Conservation (phyloP, 1,140 invertebrate genomes). For the Philopotamus ludificatus region DNA sequence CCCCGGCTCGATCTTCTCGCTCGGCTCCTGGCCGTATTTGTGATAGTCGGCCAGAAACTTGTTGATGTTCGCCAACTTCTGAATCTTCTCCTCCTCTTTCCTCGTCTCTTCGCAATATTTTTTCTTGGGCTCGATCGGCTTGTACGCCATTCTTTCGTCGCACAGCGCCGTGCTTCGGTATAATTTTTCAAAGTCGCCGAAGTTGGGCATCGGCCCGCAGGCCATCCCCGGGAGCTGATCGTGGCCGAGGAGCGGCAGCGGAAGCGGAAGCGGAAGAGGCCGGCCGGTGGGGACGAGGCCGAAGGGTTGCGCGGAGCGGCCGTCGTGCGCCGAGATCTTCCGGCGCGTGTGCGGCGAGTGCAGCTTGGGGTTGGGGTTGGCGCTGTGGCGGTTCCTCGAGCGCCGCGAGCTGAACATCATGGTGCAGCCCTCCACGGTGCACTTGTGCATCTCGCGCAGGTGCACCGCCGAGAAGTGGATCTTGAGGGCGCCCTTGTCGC, state of each 20-base stretch:
- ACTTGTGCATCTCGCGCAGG: conserved; percentile 73
- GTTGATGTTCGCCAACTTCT: conserved; percentile 48
- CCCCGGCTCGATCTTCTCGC: conserved; percentile 45
- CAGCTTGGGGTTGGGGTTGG: conserved; percentile 97
- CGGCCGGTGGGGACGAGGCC: conserved; percentile 66
- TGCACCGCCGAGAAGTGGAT: conserved; percentile 99
- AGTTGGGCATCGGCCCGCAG: conserved; percentile 57
- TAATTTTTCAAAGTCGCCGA: conserved; percentile 57
- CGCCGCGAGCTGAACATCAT: conserved; percentile 78
- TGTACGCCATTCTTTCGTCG: conserved; percentile 46
- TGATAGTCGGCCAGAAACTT: conserved; percentile 41
- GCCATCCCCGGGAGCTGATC: conserved; percentile 45
- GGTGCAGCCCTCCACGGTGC: conserved; percentile 75
- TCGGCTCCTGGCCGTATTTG: conserved; percentile 41
- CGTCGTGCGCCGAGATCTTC: conserved; percentile 91
- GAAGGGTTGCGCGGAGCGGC: conserved; percentile 83
- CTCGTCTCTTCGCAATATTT: conserved; percentile 50
- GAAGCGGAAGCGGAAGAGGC: conserved; percentile 54
- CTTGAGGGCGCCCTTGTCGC: conserved; percentile 99
- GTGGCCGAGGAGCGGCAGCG: conserved; percentile 50
- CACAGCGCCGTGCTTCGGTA: conserved; percentile 50
- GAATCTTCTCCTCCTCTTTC: conserved; percentile 40
- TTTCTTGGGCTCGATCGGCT: conserved; percentile 44
- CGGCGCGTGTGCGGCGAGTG: conserved; percentile 91
- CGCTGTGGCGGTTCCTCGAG: conserved; percentile 78